A percentile compares a stretch with the other conserved stretches of the same genome.
phyloP scores from a whole-genome alignment of 2,888 invertebrate species.

The Coleophora deauratella region DNA sequence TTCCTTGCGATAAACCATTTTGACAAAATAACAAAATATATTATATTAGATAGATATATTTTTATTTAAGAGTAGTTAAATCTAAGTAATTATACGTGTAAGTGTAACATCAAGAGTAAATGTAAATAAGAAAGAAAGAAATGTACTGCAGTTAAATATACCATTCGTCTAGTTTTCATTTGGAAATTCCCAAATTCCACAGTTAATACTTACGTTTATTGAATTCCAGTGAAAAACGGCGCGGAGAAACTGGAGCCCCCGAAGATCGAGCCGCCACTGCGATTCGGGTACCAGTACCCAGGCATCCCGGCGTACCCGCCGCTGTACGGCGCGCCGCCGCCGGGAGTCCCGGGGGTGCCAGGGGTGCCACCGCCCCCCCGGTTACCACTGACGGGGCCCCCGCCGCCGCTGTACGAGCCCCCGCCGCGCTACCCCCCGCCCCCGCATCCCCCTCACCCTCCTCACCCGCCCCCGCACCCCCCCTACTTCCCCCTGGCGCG shows the following conservation, averaged over 20 bases:
- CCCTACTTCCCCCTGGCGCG: slow-evolving; percentile 25
- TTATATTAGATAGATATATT: no score
- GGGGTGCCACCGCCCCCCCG: slow-evolving; percentile 40
- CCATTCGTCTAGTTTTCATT: no score
- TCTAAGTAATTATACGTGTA: no score
- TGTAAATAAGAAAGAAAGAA: no score
- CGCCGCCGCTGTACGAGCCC: slow-evolving; percentile 36
- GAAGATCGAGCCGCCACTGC: slow-evolving; percentile 41
- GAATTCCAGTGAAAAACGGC: slow-evolving; percentile 43
- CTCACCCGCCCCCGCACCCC: slow-evolving; percentile 37
- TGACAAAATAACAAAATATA: no score
- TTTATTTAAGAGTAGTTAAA: no score
- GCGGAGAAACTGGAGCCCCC: slow-evolving; percentile 49
- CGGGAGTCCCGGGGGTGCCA: slow-evolving; percentile 32
- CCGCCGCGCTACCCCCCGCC: slow-evolving; percentile 32
- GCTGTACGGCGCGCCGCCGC: slow-evolving; percentile 57
- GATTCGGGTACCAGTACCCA: slow-evolving; percentile 46
- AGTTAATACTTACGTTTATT: no score
- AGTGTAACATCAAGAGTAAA: no score
- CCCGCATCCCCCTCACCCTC: slow-evolving; percentile 57
- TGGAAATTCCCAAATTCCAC: no score
- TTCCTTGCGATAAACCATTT: no score
- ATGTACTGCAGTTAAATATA: no score
- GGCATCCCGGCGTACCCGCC: slow-evolving; percentile 59
- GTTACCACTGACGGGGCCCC: slow-evolving; percentile 48